Evolutionary conservation across 2,113 vertebrate genomes (phyloP).

Genomic region (Proteles cristata): DNA sequence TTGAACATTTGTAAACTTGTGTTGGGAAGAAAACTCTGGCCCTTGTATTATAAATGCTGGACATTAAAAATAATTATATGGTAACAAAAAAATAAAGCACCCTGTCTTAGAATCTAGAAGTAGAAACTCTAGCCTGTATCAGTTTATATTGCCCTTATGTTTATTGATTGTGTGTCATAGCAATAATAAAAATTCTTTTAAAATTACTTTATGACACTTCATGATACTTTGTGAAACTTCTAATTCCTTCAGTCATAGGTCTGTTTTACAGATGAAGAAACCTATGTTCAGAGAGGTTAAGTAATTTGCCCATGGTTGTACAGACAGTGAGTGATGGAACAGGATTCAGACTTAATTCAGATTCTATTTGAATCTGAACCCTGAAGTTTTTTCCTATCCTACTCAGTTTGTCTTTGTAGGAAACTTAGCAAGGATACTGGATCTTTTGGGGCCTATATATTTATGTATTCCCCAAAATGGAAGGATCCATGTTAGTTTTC

Average conservation of each 20-base stretch:
- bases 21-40: not conserved
- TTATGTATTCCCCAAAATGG: not conserved
- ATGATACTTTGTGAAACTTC: not conserved
- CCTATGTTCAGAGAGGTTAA: not conserved
- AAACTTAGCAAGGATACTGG: not conserved
- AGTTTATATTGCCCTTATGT: not conserved
- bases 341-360: not conserved
- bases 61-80: not conserved
- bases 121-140: not conserved
- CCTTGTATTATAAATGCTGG: not conserved
- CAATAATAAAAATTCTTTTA: not conserved
- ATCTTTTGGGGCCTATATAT: not conserved
- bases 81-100: not conserved
- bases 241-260: not conserved
- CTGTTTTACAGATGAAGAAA: not conserved
- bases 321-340: not conserved
- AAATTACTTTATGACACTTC: not conserved
- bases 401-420: not conserved
- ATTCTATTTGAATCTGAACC: not conserved
- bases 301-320: not conserved
- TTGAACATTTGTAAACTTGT: not conserved
- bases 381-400: not conserved
- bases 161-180: not conserved
- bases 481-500: not conserved
- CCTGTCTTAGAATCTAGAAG: not conserved